Base-by-base conservation (phyloP, 2,113 vertebrate species). In the Phodopus roborovskii region DNA sequence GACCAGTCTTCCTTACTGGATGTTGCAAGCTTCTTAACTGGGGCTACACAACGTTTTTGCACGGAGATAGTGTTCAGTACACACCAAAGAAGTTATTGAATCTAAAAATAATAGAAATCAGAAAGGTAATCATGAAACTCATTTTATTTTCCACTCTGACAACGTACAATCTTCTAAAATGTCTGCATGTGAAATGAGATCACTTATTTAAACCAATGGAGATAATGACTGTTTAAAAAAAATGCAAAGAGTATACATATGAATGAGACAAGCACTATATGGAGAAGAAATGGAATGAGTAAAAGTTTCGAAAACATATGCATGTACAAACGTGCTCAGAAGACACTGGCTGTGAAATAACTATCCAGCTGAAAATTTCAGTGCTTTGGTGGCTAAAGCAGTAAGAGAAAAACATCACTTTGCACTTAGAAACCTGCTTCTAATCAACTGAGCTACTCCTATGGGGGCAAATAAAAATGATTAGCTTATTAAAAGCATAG, bases 401-500 rank as follows among this genome's bases (percentile, higher is more conserved):
- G 91, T 90, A 97, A 98, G 96, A 98, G 98, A 97, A 98, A 98
- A 98, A 98, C 96, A 97, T 96, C 98, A 96, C 98, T 98, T 98
- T 98, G 98, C 95, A 97, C 98, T 98, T 98, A 97, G 97, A 98
- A 98, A 98, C 98, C 98, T 98, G 98, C 98, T 98, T 98, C 98
- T 98, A 98, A 98, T 99, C 98, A 98, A 98, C 98, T 97, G 93
- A 98, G 98, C 97, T 98, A 98, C 98, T 98, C 98, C 98, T 98
- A 94, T 98, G 98, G 98, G 98, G 98, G 98, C 98, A 98, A 98
- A 99, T 99, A 98, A 98, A 99, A 99, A 98, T 98, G 98, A 98
- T 99, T 98, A 98, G 98, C 98, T 98, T 98, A 98, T 99, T 98
- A 99, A 98, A 99, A 98, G 98, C 98, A 98, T 98, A 98, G 98